These are phyloP conservation scores for Watsonalla cultraria DNA, from an alignment of 2,888 invertebrate genomes.

Conservation along the genomic window DNA sequence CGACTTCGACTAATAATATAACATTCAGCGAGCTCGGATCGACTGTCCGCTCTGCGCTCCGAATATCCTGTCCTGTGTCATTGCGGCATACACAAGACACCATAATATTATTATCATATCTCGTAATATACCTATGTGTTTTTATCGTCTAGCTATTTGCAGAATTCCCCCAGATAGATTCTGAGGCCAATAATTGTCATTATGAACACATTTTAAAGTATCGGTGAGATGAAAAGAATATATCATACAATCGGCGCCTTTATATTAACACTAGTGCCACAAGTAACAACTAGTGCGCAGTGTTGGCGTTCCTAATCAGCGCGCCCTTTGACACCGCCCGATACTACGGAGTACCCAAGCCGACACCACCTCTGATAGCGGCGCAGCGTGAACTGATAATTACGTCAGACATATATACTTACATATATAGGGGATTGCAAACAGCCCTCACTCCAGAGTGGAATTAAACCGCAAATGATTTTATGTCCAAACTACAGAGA, in stretches of 20 bases:
- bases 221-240: slow-evolving; percentile 56
- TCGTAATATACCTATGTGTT: no score
- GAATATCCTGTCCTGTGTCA: slow-evolving; percentile 21
- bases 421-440: no score
- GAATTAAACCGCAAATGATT: no score
- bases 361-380: slow-evolving; percentile 36
- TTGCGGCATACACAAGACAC: not conserved
- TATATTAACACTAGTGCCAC: slow-evolving; percentile 34
- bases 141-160: no score
- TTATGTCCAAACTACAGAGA: no score
- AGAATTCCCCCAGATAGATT: no score
- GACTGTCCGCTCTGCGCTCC: slow-evolving; percentile 43
- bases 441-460: no score
- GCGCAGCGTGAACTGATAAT: not conserved
- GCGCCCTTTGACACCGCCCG: slow-evolving; percentile 60
- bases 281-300: slow-evolving; percentile 46
- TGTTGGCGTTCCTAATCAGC: slow-evolving; percentile 53
- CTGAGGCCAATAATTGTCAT: no score
- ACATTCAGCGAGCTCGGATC: slow-evolving; percentile 64
- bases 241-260: slow-evolving; percentile 36
- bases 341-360: not conserved
- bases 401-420: not conserved
- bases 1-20: slow-evolving; percentile 72
- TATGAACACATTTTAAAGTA: not conserved
- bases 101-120: no score